phyloP scores from a whole-genome alignment of 2,888 invertebrate genomes.

The Torymus texanus region DNA sequence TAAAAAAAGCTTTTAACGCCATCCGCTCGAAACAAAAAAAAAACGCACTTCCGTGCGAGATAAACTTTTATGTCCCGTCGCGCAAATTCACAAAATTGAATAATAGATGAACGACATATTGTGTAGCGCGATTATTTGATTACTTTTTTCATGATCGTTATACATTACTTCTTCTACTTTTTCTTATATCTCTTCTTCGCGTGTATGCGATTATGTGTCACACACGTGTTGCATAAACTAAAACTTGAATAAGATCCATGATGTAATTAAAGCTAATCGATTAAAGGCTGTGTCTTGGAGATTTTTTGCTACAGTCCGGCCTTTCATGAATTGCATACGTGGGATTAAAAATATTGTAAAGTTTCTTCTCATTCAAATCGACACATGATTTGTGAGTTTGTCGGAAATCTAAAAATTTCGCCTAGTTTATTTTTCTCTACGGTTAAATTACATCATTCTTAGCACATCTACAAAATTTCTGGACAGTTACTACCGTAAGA shows the following conservation, averaged over 20 bases:
- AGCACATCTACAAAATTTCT: no score
- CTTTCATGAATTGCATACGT: conserved; percentile 2
- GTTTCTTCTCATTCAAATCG: no score
- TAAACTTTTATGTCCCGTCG: background rate
- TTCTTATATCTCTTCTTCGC: no score
- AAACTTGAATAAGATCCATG: conserved; percentile 36
- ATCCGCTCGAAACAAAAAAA: background rate
- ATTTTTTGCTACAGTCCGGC: background rate
- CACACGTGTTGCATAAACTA: conserved; percentile 31
- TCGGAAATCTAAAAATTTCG: no score
- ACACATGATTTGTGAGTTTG: no score
- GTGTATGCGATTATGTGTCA: background rate
- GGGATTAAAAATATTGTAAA: conserved; percentile 13
- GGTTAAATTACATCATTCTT: no score
- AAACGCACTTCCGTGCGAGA: background rate
- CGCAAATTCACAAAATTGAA: background rate
- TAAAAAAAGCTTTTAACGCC: conserved; percentile 17
- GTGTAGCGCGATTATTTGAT: background rate
- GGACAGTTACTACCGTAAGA: no score
- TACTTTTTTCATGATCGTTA: conserved; percentile 12
- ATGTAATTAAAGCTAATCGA: conserved; percentile 43
- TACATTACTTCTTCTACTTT: conserved; percentile 1
- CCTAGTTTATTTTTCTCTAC: no score
- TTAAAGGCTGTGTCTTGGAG: conserved; percentile 3
- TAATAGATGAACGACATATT: background rate